These are phyloP conservation scores for Peromyscus leucopus DNA, from an alignment of 2,113 vertebrate species.

Conservation along the genomic window DNA sequence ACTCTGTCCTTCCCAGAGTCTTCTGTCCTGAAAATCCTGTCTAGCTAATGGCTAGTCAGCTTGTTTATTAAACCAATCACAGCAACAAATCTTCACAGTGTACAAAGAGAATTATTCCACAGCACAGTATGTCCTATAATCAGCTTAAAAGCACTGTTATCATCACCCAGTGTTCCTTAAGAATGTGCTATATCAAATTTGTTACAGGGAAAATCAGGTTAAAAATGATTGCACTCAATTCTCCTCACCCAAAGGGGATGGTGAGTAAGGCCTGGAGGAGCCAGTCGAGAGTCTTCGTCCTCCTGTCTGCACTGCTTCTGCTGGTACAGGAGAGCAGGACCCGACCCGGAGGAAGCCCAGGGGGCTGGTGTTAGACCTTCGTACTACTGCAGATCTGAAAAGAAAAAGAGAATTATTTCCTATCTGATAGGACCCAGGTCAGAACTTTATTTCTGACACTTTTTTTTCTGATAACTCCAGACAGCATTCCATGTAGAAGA, in stretches of 20 bases:
- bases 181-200: neutral
- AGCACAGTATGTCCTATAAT: too few species aligned
- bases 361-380: conserved; percentile 97
- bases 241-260: conserved; percentile 94
- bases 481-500: neutral
- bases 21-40: too few species aligned
- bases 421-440: neutral
- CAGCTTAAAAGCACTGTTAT: neutral
- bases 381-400: conserved; percentile 92
- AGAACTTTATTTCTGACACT: neutral
- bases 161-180: neutral
- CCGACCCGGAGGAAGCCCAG: conserved; percentile 94
- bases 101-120: too few species aligned
- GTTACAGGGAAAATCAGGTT: neutral
- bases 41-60: too few species aligned
- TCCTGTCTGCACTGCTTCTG: conserved; percentile 89
- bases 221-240: neutral
- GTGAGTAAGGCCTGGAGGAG: conserved; percentile 96
- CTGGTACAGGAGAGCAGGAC: conserved; percentile 92
- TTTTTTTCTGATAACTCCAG: neutral
- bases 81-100: too few species aligned
- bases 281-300: conserved; percentile 95
- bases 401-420: conserved; percentile 25
- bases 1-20: too few species aligned
- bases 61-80: too few species aligned